phyloP scores from a whole-genome alignment of 2,113 vertebrate genomes.

The Passer montanus region DNA sequence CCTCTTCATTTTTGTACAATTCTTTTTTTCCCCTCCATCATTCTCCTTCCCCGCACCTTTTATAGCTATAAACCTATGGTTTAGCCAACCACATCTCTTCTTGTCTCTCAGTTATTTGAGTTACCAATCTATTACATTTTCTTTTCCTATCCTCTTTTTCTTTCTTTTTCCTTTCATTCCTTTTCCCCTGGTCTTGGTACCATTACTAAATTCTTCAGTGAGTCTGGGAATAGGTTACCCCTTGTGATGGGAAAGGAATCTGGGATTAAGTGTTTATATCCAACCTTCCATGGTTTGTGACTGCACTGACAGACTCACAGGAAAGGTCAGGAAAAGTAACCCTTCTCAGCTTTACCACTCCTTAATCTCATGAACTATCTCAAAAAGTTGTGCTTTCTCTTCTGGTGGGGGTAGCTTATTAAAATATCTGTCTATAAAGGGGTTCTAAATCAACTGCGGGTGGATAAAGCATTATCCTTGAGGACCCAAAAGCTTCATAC shows the following conservation, averaged over 20 bases:
- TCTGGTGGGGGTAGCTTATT: neutral
- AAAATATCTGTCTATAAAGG: neutral
- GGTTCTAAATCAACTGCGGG: neutral
- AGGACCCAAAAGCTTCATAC: neutral
- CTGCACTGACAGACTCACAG: neutral
- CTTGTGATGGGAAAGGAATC: neutral
- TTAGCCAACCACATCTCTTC: neutral
- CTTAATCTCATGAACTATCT: conserved; percentile 32
- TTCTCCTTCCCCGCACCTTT: neutral
- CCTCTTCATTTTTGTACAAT: neutral
- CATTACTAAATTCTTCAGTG: neutral
- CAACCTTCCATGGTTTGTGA: neutral
- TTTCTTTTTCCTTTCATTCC: neutral
- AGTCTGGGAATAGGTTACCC: neutral
- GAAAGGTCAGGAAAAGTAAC: conserved; percentile 23
- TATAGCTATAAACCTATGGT: neutral
- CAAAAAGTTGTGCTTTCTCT: conserved; percentile 3
- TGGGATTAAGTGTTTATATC: neutral
- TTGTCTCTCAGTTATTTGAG: neutral
- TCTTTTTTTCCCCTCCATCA: neutral
- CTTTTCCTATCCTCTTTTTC: neutral
- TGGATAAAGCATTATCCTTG: neutral
- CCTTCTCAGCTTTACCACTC: conserved; percentile 13
- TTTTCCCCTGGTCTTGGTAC: neutral
- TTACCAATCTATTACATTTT: neutral